Conservation (phyloP, 2,113 vertebrate species). For the Seriola aureovittata region DNA sequence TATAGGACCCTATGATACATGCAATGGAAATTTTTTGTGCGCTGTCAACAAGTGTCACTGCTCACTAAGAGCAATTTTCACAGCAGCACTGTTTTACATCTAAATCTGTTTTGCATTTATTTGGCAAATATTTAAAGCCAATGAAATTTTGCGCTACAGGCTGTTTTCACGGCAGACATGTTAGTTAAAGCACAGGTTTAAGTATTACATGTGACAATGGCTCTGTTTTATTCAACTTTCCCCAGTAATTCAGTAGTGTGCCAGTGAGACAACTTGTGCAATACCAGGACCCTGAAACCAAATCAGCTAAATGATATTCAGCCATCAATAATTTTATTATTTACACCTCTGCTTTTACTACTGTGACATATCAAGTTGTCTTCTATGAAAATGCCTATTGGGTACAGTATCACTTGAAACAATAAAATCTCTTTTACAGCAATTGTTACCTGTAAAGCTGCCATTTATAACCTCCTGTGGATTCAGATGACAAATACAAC, state of each 20-base stretch:
- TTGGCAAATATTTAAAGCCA: background rate
- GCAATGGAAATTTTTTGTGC: background rate
- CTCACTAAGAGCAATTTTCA: conserved; percentile 3
- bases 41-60: background rate
- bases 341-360: conserved; percentile 22
- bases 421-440: background rate
- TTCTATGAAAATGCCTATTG: background rate
- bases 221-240: conserved; percentile 9
- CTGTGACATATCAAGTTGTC: background rate
- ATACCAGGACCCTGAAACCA: background rate
- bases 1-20: background rate
- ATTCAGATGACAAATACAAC: background rate
- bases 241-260: conserved; percentile 5
- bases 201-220: background rate
- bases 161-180: background rate
- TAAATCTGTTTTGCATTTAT: background rate
- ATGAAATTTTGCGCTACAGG: background rate
- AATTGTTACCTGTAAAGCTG: background rate
- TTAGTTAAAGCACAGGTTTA: conserved; percentile 3
- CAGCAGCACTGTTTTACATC: background rate
- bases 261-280: background rate
- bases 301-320: conserved; percentile 10
- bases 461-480: background rate
- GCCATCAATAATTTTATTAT: conserved; percentile 4
- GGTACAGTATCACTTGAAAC: conserved; percentile 14